phyloP scores from a whole-genome alignment of 1,140 invertebrate species.

The Zeugodacus cucurbitae region DNA sequence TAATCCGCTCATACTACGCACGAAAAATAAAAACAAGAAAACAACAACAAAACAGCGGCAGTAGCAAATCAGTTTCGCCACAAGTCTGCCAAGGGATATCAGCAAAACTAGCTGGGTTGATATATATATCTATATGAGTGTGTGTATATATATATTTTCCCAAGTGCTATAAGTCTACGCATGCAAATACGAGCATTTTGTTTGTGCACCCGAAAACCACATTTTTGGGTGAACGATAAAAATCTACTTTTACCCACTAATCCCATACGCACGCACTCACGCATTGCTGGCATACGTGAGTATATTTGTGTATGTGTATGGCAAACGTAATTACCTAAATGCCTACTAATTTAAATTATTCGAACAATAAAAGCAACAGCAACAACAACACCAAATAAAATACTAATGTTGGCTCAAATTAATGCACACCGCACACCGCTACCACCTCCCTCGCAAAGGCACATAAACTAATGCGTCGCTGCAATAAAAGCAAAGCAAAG shows the following conservation, averaged over 20 bases:
- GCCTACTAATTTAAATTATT: constrained; percentile 38
- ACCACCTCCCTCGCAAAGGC: background rate
- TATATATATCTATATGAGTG: background rate
- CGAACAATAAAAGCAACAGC: constrained; percentile 18
- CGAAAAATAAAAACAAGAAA: background rate
- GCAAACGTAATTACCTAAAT: constrained; percentile 34
- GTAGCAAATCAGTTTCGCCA: constrained; percentile 4
- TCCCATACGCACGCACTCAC: background rate
- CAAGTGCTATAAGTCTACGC: background rate
- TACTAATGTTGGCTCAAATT: background rate
- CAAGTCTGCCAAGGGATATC: constrained; percentile 1
- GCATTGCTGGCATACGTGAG: too few relatives aligned
- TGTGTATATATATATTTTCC: background rate
- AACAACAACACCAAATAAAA: constrained; percentile 28
- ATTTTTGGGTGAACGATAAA: constrained; percentile 31
- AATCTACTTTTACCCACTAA: constrained; percentile 23
- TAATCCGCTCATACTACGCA: background rate
- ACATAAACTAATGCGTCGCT: background rate
- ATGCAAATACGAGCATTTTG: constrained; percentile 22
- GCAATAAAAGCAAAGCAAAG: background rate
- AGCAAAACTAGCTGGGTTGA: background rate
- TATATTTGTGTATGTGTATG: background rate
- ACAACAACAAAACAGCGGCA: background rate
- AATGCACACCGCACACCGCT: background rate
- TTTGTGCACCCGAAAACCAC: constrained; percentile 21